phyloP scores from a whole-genome alignment of 2,888 invertebrate genomes.

The Melinaea menophilus region DNA sequence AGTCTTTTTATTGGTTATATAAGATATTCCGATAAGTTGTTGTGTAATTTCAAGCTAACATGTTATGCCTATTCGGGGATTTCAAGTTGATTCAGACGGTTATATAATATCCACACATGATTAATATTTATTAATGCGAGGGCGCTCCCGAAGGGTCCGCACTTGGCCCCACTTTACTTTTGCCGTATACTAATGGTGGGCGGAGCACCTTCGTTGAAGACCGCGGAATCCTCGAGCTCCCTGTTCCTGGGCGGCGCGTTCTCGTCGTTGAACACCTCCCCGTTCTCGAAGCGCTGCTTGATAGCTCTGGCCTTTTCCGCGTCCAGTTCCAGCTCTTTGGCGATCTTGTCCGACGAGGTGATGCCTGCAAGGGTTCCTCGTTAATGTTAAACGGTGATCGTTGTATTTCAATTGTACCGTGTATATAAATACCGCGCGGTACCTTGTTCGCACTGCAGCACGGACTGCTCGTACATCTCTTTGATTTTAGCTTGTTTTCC shows the following conservation, averaged over 20 bases:
- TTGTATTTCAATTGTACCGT: no score
- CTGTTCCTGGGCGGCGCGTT: conserved; percentile 72
- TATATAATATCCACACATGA: no score
- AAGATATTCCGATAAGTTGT: no score
- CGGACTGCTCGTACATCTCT: conserved; percentile 94
- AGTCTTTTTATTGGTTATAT: no score
- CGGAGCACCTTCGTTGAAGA: conserved; percentile 88
- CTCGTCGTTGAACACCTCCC: conserved; percentile 83
- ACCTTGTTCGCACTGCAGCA: conserved; percentile 86
- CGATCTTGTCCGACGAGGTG: conserved; percentile 75
- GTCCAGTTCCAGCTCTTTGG: conserved; percentile 74
- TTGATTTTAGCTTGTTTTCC: conserved; percentile 94
- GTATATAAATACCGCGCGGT: conserved; percentile 2
- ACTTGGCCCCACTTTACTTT: no score
- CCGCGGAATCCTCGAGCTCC: conserved; percentile 83
- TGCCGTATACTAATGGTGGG: conserved; percentile 9
- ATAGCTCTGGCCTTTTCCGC: conserved; percentile 81
- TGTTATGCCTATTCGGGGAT: no score
- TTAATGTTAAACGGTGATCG: neutral
- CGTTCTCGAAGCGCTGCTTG: conserved; percentile 82
- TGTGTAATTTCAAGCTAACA: no score
- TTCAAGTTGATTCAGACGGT: no score
- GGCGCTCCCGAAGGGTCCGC: no score
- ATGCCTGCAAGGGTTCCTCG: conserved; percentile 51
- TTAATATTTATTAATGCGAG: no score